Conservation (phyloP, 1,140 invertebrate genomes). For the Orchesella cincta region DNA sequence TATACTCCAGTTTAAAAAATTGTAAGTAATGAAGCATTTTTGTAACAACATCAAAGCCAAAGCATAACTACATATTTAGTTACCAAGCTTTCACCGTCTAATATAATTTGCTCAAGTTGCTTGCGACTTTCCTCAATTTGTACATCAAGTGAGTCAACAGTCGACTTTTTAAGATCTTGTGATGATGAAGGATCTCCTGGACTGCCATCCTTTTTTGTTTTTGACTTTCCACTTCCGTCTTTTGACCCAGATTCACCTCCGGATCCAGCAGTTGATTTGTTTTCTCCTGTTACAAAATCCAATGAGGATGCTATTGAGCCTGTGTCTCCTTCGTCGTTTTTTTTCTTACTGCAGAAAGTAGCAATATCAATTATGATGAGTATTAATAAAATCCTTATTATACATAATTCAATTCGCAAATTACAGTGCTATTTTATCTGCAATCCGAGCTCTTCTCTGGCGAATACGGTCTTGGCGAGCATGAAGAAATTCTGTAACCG, state of each 20-base stretch:
- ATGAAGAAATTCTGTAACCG: slow-evolving; percentile 24
- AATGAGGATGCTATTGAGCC: slow-evolving; percentile 20
- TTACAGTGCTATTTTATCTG: slow-evolving; percentile 28
- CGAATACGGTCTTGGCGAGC: slow-evolving; percentile 19
- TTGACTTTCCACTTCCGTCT: not conserved
- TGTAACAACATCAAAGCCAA: not conserved
- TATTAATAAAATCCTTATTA: not conserved
- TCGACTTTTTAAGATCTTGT: not conserved
- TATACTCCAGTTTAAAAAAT: not conserved
- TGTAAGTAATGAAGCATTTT: not conserved
- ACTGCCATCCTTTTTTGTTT: too few species aligned
- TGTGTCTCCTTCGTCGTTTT: not conserved
- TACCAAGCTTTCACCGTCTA: slow-evolving; percentile 44
- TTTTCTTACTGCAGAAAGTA: not conserved
- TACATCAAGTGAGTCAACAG: slow-evolving; percentile 24
- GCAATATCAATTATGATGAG: not conserved
- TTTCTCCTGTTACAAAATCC: not conserved
- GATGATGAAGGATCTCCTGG: too few species aligned
- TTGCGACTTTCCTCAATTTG: slow-evolving; percentile 45
- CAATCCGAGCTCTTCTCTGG: slow-evolving; percentile 27
- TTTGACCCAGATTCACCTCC: not conserved
- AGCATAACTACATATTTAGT: too few species aligned
- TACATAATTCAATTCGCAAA: slow-evolving; percentile 9
- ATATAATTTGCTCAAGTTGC: slow-evolving; percentile 43
- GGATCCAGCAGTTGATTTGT: not conserved